phyloP scores from a whole-genome alignment of 2,888 invertebrate genomes.

The Chelonus formosanus region DNA sequence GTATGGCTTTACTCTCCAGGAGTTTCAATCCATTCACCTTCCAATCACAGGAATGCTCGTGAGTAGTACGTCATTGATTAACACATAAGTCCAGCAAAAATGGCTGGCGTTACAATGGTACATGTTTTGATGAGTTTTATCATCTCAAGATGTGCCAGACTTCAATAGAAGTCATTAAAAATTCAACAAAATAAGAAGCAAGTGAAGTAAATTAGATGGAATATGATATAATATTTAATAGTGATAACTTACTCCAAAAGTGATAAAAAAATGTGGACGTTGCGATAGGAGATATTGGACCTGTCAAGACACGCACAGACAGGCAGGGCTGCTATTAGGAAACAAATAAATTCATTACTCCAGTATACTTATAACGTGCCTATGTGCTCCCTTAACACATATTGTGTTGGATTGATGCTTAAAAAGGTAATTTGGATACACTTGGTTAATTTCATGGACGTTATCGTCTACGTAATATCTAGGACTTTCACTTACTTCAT shows the following conservation, averaged over 20 bases:
- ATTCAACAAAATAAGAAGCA: neutral
- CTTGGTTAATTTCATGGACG: conserved; percentile 5
- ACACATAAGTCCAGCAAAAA: conserved; percentile 42
- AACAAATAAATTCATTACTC: conserved; percentile 23
- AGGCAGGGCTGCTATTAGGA: conserved; percentile 43
- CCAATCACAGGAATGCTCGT: conserved; percentile 12
- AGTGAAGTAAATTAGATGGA: neutral
- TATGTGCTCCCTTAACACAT: neutral
- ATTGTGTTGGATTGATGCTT: neutral
- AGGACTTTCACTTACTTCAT: conserved; percentile 23
- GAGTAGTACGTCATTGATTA: conserved; percentile 27
- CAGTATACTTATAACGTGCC: neutral
- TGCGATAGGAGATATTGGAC: conserved; percentile 29
- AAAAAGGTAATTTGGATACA: conserved; percentile 8
- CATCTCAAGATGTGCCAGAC: conserved; percentile 22
- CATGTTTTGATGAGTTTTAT: conserved; percentile 52
- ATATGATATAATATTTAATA: too few relatives aligned
- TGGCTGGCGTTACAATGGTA: conserved; percentile 50
- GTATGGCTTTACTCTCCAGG: neutral
- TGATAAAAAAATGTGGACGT: conserved; percentile 19
- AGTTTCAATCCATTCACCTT: conserved; percentile 13
- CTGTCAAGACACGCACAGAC: conserved; percentile 47
- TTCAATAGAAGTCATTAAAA: conserved; percentile 6
- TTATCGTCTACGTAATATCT: conserved; percentile 14
- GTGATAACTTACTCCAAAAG: too few relatives aligned